Evolutionary conservation across 2,888 invertebrate genomes (phyloP).

Genomic region (Drosophila pseudotakahashii): DNA sequence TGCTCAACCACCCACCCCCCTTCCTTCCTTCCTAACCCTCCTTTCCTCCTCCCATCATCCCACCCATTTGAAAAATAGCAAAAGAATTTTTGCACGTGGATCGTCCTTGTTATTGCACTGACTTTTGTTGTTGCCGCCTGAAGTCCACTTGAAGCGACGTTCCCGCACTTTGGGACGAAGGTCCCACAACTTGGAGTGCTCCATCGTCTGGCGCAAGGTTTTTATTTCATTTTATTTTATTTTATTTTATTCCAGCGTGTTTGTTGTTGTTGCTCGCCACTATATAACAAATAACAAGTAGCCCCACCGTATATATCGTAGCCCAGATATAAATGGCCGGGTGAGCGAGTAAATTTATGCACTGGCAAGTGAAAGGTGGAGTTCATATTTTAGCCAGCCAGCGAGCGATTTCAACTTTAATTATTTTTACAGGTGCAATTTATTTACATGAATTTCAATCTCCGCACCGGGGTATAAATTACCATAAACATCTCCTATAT

Average conservation of each 20-base stretch:
- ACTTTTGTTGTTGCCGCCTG: constrained; percentile 22
- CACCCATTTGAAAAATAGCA: constrained; percentile 23
- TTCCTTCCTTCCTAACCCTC: background rate
- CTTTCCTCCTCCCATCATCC: background rate
- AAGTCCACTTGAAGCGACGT: constrained; percentile 65
- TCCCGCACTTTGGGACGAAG: constrained; percentile 50
- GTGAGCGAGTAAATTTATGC: constrained; percentile 41
- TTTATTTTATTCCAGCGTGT: constrained; percentile 20
- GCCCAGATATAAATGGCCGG: constrained; percentile 28
- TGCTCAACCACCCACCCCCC: background rate
- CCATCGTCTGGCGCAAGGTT: constrained; percentile 66
- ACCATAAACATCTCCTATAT: constrained; percentile 49
- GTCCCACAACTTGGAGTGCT: constrained; percentile 54
- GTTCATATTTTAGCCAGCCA: constrained; percentile 39
- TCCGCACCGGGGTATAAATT: constrained; percentile 46
- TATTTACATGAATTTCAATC: constrained; percentile 48
- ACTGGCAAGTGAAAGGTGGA: constrained; percentile 49
- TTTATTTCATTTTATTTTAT: constrained; percentile 30
- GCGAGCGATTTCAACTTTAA: constrained; percentile 54
- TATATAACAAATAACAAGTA: constrained; percentile 54
- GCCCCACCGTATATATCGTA: constrained; percentile 32
- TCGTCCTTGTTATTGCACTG: constrained; percentile 35
- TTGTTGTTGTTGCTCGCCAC: constrained; percentile 22
- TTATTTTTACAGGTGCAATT: constrained; percentile 55
- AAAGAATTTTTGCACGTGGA: constrained; percentile 63